These are phyloP conservation scores for Heterohyrax brucei DNA, from an alignment of 2,797 vertebrate genomes.

Conservation along the genomic window DNA sequence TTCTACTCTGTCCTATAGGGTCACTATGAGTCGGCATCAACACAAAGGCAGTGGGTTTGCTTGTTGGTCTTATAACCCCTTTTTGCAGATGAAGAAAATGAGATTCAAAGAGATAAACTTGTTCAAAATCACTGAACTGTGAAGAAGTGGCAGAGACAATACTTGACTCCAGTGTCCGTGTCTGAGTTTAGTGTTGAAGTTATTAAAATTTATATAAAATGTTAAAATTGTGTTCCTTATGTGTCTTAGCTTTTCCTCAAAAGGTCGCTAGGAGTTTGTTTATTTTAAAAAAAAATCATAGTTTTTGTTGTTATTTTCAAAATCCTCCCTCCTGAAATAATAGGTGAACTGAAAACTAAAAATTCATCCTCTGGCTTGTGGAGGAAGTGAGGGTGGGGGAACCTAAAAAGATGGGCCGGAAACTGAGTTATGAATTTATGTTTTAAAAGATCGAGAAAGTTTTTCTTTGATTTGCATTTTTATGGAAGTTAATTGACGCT, in stretches of 20 bases:
- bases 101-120: conserved; percentile 6
- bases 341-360: conserved; percentile 51
- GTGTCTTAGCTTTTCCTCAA: background rate
- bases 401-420: conserved; percentile 71
- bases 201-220: conserved; percentile 42
- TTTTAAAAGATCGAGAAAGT: conserved; percentile 79
- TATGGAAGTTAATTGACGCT: conserved; percentile 83
- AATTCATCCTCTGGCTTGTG: background rate
- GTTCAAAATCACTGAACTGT: conserved; percentile 24
- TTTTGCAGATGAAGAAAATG: conserved; percentile 27
- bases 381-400: background rate
- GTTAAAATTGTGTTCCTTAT: background rate
- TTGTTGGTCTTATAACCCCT: background rate
- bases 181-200: background rate
- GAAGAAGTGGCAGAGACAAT: background rate
- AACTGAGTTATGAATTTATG: conserved; percentile 78
- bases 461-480: conserved; percentile 87
- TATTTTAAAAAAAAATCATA: conserved; percentile 40
- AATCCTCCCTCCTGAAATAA: conserved; percentile 46
- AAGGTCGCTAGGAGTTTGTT: background rate
- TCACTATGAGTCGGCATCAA: too few relatives aligned
- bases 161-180: background rate
- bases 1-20: too few relatives aligned
- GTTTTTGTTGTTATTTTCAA: background rate
- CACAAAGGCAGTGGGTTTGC: too few relatives aligned